These are phyloP conservation scores for Menura novaehollandiae DNA, from an alignment of 2,113 vertebrate genomes.

Conservation along the genomic window DNA sequence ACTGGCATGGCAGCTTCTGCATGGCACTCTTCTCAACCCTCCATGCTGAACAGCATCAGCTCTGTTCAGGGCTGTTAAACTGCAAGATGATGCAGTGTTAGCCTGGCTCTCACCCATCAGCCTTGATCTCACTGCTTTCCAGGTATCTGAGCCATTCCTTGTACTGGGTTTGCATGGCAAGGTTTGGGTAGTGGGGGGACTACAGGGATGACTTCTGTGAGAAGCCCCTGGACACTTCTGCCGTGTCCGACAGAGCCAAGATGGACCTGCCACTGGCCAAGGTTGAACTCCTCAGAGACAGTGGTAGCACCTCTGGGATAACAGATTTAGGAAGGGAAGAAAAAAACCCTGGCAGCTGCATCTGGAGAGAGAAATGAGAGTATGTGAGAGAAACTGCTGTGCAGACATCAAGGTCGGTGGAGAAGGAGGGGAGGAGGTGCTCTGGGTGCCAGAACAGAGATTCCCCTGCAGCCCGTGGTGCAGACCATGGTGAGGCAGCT, in stretches of 20 bases:
- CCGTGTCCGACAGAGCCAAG: not conserved
- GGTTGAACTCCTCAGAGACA: not conserved
- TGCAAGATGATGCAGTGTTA: not conserved
- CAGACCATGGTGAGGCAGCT: not conserved
- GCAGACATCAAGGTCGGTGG: not conserved
- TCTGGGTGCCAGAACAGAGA: not conserved
- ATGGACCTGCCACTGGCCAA: not conserved
- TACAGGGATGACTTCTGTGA: not conserved
- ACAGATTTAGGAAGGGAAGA: not conserved
- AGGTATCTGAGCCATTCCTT: not conserved
- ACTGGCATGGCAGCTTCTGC: accelerated
- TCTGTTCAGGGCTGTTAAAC: not conserved
- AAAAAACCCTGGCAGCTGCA: accelerated
- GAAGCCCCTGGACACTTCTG: not conserved
- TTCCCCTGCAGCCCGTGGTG: not conserved
- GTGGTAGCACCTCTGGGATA: not conserved
- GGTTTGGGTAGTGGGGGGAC: not conserved
- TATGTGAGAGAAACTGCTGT: not conserved
- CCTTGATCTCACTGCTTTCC: not conserved
- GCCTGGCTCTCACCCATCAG: not conserved
- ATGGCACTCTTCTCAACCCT: not conserved
- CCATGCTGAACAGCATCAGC: not conserved
- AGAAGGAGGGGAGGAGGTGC: not conserved
- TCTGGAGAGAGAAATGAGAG: not conserved
- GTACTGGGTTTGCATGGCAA: not conserved